Percentiles rank a stretch among this genome's conserved stretches.
These are phyloP conservation scores for Coluber constrictor DNA, from an alignment of 2,797 vertebrate genomes.

Conservation along the genomic window DNA sequence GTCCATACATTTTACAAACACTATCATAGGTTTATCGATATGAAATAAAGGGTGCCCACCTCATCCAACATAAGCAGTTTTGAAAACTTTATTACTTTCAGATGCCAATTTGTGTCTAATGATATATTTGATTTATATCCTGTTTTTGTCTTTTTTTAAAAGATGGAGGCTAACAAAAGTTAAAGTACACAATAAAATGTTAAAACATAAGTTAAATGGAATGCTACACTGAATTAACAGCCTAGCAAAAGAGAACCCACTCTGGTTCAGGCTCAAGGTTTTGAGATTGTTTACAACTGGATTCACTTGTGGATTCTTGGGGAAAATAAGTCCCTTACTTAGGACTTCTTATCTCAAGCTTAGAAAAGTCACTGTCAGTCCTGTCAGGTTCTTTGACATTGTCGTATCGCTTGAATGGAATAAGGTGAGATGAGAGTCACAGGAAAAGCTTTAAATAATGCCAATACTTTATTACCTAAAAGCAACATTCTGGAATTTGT, in stretches of 20 bases:
- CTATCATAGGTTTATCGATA: background rate
- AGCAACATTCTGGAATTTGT: background rate
- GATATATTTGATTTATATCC: background rate
- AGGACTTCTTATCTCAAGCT: background rate
- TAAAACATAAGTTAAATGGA: background rate
- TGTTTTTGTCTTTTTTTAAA: background rate
- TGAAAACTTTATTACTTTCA: background rate
- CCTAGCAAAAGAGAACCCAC: background rate
- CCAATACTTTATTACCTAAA: background rate
- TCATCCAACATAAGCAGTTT: background rate
- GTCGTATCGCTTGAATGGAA: fast-evolving
- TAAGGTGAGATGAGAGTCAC: background rate
- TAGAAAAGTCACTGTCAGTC: background rate
- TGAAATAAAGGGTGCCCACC: background rate
- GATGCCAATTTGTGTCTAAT: background rate
- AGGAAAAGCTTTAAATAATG: slow-evolving; percentile 2
- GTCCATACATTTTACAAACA: background rate
- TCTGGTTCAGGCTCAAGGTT: background rate
- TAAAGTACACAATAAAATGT: background rate
- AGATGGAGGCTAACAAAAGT: background rate
- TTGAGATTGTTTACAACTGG: background rate
- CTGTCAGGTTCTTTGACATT: fast-evolving
- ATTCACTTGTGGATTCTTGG: background rate
- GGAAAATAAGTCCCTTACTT: background rate
- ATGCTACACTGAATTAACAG: too few species aligned